Base-by-base conservation (phyloP, 2,888 invertebrate species). In the Leucophenga maculata region DNA sequence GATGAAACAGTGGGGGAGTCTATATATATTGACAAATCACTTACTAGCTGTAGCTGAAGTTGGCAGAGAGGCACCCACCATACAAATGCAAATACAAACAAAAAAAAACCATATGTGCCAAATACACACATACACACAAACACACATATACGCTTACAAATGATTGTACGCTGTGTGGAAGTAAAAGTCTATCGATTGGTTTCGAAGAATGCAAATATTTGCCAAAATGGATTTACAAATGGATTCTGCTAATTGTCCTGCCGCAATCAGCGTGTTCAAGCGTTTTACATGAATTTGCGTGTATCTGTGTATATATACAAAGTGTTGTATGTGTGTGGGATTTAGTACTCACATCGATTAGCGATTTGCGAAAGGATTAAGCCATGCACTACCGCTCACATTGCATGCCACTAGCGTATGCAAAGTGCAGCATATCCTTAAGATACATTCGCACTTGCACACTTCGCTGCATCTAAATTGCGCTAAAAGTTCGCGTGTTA, bases 371-470 rank as follows among this genome's bases (percentile, higher is more conserved):
- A 66, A 50, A 50, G 55, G 52, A 48, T 32, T 50, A 66, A 1
- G 18, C 1, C 16, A 50, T 50, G 50, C 50, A 50, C 60, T 39
- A 9, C 9, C 66, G 46, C 8, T 20, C 52, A 65, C 65, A n/a
- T 65, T 54, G 73, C 68, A 50, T 69, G 72, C 74, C 11, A 3
- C 3, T 48, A 32, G 70, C 60, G 52, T 65, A 74, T 68, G 74
- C 71, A 68, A 69, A 68, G 59, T 39, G 32, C 65, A 67, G 74
- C 72, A 72, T 67, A 74, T 78, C 70, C 82, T 74, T 65, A 69
- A 80, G 80, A 82, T 75, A 74, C 74, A 71, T 72, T 72, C 77
- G 74, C 73, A 74, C 68, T 69, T 59, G 68, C 74, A 75, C 68
- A 72, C 71, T 72, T 68, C 67, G 73, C 48, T 73, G 73, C 73